These are phyloP conservation scores for Rhombomys opimus DNA, from an alignment of 2,113 vertebrate species.

Conservation along the genomic window DNA sequence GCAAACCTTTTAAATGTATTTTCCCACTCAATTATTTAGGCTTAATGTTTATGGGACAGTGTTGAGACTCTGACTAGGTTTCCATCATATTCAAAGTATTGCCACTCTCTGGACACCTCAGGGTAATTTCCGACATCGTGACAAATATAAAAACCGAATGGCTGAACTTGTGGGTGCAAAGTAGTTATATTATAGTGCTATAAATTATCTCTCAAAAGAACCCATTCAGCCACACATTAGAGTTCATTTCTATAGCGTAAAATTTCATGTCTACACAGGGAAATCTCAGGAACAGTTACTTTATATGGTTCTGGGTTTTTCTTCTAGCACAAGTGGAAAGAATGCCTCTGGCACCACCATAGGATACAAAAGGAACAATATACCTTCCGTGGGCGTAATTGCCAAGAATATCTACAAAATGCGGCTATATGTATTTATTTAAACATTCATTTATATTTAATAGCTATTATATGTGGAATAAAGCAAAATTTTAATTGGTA, in stretches of 20 bases:
- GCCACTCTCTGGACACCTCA: conserved; percentile 64
- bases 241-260: conserved; percentile 74
- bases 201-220: conserved; percentile 78
- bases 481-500: conserved; percentile 3
- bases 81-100: conserved; percentile 77
- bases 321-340: conserved; percentile 66
- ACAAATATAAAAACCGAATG: conserved; percentile 80
- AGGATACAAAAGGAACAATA: not conserved
- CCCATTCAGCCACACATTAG: conserved; percentile 73
- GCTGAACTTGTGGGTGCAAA: conserved; percentile 74
- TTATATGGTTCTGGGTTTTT: conserved; percentile 38
- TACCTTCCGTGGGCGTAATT: not conserved
- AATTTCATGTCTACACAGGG: conserved; percentile 73
- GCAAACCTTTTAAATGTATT: conserved; percentile 40
- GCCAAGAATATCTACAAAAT: not conserved
- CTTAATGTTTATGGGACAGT: conserved; percentile 70
- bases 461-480: not conserved
- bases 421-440: not conserved
- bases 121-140: conserved; percentile 83
- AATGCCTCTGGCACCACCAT: conserved; percentile 50
- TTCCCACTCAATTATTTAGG: conserved; percentile 65
- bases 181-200: conserved; percentile 73
- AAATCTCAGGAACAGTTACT: conserved; percentile 66
- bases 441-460: not conserved
- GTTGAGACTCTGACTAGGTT: conserved; percentile 69